Conservation (phyloP, 2,888 invertebrate genomes). For the Cylindroiulus punctatus region DNA sequence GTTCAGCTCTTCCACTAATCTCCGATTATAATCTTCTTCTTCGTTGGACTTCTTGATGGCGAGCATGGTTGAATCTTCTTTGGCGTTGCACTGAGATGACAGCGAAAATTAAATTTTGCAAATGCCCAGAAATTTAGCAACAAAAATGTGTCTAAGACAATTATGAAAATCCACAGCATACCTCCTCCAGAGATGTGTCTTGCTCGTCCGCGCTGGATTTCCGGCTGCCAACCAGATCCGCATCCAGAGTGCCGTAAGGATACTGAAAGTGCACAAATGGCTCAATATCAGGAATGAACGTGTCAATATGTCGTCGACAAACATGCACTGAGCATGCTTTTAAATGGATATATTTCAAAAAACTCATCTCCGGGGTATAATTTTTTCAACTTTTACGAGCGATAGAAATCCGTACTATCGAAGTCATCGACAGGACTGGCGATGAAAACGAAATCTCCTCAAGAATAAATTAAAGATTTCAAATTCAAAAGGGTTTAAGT, state of each 20-base stretch:
- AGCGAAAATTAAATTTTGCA: neutral
- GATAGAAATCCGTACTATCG: too few species aligned
- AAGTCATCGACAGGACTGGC: too few species aligned
- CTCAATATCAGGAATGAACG: conserved; percentile 5
- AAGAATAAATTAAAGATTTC: too few species aligned
- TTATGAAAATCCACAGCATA: neutral
- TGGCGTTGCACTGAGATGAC: conserved; percentile 47
- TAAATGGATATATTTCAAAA: too few species aligned
- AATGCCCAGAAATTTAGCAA: neutral
- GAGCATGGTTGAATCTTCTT: conserved; percentile 55
- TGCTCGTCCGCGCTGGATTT: conserved; percentile 26
- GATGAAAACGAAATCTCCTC: too few species aligned
- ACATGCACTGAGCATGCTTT: too few species aligned
- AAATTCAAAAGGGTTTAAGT: too few species aligned
- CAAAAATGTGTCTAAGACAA: neutral
- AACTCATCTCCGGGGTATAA: too few species aligned
- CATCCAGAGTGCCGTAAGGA: conserved; percentile 55
- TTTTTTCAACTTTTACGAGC: too few species aligned
- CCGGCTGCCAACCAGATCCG: neutral
- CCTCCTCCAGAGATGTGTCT: conserved; percentile 52
- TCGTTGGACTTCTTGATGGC: conserved; percentile 65
- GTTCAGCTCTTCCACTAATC: conserved; percentile 83
- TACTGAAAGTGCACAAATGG: conserved; percentile 44
- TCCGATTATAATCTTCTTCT: conserved; percentile 79
- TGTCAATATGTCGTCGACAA: too few species aligned